A percentile compares a stretch with the other conserved stretches of the same genome.
Evolutionary conservation across 2,113 vertebrate genomes (phyloP).

Genomic region (Ciconia maguari): DNA sequence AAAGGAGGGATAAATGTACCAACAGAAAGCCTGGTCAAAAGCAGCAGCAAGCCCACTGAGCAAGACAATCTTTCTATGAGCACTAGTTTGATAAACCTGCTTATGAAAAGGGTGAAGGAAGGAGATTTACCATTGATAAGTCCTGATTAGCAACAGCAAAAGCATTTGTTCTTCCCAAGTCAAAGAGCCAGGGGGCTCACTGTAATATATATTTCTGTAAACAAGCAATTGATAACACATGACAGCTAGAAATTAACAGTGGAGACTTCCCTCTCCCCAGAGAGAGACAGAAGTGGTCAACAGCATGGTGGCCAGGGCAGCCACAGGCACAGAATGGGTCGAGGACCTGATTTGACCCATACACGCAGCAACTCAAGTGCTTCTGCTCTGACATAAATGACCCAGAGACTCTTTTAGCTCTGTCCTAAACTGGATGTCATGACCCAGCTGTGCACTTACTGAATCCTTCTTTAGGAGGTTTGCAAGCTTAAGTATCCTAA

Average conservation of each 20-base stretch:
- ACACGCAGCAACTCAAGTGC: constrained; percentile 48
- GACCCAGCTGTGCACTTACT: constrained; percentile 71
- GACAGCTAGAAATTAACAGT: neutral
- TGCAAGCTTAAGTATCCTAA: constrained; percentile 91
- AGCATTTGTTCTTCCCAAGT: neutral
- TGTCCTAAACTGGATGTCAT: constrained; percentile 78
- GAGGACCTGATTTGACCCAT: neutral
- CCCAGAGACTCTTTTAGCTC: constrained; percentile 83
- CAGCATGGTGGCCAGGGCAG: neutral
- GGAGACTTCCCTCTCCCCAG: neutral
- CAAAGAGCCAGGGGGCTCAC: neutral
- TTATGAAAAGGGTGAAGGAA: neutral
- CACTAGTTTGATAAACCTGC: neutral
- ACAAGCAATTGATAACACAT: neutral
- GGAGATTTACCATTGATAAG: neutral
- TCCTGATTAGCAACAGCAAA: neutral
- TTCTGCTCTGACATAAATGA: constrained; percentile 86
- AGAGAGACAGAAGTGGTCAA: neutral
- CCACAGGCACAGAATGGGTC: neutral
- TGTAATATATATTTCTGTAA: neutral
- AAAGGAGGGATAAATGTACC: neutral
- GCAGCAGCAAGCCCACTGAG: neutral
- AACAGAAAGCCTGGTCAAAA: neutral
- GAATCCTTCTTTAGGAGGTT: constrained; percentile 85
- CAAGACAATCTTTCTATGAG: neutral